Base-by-base conservation (phyloP, 2,113 vertebrate genomes). In the Microcebus jonahi region DNA sequence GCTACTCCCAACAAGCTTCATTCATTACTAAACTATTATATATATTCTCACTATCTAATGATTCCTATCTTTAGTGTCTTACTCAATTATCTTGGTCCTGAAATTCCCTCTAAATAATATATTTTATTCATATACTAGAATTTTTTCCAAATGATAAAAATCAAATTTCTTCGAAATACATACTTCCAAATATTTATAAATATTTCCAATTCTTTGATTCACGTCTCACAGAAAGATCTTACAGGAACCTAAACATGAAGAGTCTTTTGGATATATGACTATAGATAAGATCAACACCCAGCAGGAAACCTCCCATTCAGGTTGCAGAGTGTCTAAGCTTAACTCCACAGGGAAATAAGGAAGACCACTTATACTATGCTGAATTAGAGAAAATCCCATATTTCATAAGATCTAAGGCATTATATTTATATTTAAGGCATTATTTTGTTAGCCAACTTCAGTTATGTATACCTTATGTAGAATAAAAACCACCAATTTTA, bases 101-200 rank as follows among this genome's bases (percentile, higher is more conserved):
- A 80, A 80, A 89, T 68, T 75, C 8, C 36, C 70, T 84, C 42
- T 80, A 65, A 83, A 36, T 77, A 73, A 65, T 36, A 73, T 11
- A 86, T 39, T 80, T 81, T 57, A 63, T 17, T 57, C 63, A 42
- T 53, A 10, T 67, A n/a, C 27, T 39, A 50, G 25, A 23, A 39
- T 81, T 96, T 31, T 59, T 81, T 91, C 45, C 67, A 81, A 67
- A 9, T 59, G 11, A 96, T 63, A 9, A 82, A 88, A 94, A 82
- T 31, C 29, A 27, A 90, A 21, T 18, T 9, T 82, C 21, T n/a
- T 75, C 53, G n/a, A 8, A 63, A 68, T 17, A 75, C 21, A 42
- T 25, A 77, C n/a, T 61, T 75, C 82, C n/a, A 91, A 91, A 91
- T 94, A 80, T 65, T 45, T 73, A 63, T 55, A 80, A 86, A 57